Evolutionary conservation across 2,888 invertebrate genomes (phyloP), one percentile per base, ranked within the genome.

Genomic region (Stenotaenia linearis): DNA sequence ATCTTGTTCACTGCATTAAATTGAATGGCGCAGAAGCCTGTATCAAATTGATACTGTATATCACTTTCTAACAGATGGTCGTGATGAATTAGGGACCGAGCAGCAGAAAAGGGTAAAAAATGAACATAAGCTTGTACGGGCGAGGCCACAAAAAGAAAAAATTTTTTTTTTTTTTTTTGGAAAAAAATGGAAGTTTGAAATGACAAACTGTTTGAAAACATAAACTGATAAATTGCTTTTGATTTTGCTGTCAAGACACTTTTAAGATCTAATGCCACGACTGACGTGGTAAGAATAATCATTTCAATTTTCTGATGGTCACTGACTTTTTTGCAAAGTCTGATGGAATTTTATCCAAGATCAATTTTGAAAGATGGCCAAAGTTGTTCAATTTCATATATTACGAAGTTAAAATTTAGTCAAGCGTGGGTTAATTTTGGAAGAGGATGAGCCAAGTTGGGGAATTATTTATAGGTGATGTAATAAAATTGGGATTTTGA

Each of bases 161-260:
- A 56, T n/a, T n/a, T n/a, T n/a, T n/a, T n/a, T n/a, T n/a, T n/a
- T n/a, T n/a, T n/a, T n/a, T n/a, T n/a, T n/a, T n/a, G n/a, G n/a
- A n/a, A n/a, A n/a, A n/a, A n/a, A n/a, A n/a, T n/a, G n/a, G n/a
- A n/a, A n/a, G n/a, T 4, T 56, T 7, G 56, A 56, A 56, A 21
- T 56, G 45, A 45, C 45, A 56, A 56, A 56, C 23, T 18, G 56
- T 56, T 56, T 4, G 21, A 56, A 56, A 56, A 56, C 23, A 56
- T 56, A 56, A 56, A 56, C 56, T 56, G 56, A 56, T 56, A 56
- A 56, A 56, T 56, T 56, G 56, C 56, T 23, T 56, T 56, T 56
- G 56, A 56, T 56, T 56, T 56, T 56, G 56, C 56, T 56, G 56
- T 56, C 56, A 56, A 56, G 56, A 56, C 56, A 56, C 21, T 56